A percentile compares a stretch with the other conserved stretches of the same genome.
Conservation (phyloP, 2,797 vertebrate species). For the Myioborus melanocephalus region DNA sequence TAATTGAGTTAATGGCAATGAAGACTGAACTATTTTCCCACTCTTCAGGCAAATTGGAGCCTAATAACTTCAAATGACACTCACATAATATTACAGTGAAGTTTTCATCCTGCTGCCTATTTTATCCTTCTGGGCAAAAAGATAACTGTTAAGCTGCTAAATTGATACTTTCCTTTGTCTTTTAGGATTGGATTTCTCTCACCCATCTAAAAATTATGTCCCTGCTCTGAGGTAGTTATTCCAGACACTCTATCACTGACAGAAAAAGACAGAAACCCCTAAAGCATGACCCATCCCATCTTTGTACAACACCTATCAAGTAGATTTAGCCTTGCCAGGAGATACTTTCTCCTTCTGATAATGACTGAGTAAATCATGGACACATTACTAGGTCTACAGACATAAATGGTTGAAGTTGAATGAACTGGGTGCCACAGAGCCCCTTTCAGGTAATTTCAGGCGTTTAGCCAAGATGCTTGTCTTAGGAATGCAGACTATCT, state of each 20-base stretch:
- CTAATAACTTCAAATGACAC: not conserved
- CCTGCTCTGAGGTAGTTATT: not conserved
- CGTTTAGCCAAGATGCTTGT: not conserved
- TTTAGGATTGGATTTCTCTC: not conserved
- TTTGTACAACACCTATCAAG: not conserved
- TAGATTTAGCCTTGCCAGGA: not conserved
- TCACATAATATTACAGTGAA: not conserved
- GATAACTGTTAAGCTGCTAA: not conserved
- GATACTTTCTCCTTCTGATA: not conserved
- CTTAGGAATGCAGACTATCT: not conserved
- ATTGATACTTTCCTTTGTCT: not conserved
- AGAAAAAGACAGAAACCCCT: not conserved
- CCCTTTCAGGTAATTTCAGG: not conserved
- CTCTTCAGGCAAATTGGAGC: not conserved
- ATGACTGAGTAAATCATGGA: not conserved
- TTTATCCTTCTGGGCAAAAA: not conserved
- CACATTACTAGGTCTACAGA: not conserved
- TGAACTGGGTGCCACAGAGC: not conserved
- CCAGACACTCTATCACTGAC: not conserved
- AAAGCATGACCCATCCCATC: not conserved
- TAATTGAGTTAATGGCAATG: not conserved
- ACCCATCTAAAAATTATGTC: not conserved
- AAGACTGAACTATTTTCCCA: not conserved
- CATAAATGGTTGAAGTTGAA: not conserved
- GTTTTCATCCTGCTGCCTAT: not conserved